Percentiles rank a stretch among this genome's conserved stretches.
phyloP scores from a whole-genome alignment of 1,140 invertebrate genomes.

The Magallana ariakensis region DNA sequence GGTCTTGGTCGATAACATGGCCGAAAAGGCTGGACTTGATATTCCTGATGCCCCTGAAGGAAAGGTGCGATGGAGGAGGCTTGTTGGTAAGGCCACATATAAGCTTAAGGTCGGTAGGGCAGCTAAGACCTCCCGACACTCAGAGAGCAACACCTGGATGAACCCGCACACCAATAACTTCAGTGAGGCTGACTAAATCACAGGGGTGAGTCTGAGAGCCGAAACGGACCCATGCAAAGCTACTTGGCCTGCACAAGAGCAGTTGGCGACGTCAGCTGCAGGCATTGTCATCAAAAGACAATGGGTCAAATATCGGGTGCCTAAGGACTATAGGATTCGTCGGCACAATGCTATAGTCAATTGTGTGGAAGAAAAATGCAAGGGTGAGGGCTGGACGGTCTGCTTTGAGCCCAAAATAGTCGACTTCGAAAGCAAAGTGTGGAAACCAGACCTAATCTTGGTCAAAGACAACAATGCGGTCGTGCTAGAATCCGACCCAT shows the following conservation, averaged over 20 bases:
- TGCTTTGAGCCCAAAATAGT: slow-evolving; percentile 13
- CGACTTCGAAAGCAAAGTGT: not conserved
- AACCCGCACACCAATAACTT: not conserved
- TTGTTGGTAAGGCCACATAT: not conserved
- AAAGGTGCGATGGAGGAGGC: slow-evolving; percentile 2
- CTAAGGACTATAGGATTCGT: slow-evolving; percentile 43
- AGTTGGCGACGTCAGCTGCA: not conserved
- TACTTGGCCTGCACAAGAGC: slow-evolving; percentile 18
- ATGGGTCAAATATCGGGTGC: slow-evolving; percentile 49
- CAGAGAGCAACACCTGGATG: slow-evolving; percentile 15
- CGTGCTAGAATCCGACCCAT: slow-evolving; percentile 26
- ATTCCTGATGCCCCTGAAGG: not conserved
- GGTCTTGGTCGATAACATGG: not conserved
- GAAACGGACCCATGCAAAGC: slow-evolving; percentile 44
- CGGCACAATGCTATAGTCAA: slow-evolving; percentile 41
- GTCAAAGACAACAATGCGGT: slow-evolving; percentile 23
- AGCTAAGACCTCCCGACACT: not conserved
- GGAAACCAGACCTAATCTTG: slow-evolving; percentile 44
- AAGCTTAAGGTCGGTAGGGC: not conserved
- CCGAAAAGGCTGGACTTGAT: not conserved
- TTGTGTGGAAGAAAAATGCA: slow-evolving; percentile 19
- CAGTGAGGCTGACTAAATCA: slow-evolving; percentile 43
- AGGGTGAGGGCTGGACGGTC: not conserved
- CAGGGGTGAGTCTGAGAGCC: slow-evolving; percentile 15
- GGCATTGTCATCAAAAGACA: slow-evolving; percentile 38